Evolutionary conservation across 1,140 invertebrate species (phyloP).

Genomic region (Oedothorax gibbosus): DNA sequence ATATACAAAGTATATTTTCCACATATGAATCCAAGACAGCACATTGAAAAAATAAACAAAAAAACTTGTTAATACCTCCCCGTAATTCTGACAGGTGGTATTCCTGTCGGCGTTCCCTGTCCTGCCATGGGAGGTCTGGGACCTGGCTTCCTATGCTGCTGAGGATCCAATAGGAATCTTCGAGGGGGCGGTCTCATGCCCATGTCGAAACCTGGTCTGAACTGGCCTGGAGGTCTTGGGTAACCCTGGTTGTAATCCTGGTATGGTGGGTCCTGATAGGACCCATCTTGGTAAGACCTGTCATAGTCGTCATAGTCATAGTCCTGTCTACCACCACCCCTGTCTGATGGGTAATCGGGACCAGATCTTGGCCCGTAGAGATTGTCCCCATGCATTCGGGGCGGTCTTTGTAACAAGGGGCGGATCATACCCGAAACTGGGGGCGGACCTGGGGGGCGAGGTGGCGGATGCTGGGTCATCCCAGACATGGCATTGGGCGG

Average conservation of each 20-base stretch:
- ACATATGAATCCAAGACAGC: no score
- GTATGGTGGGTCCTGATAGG: neutral
- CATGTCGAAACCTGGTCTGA: constrained; percentile 35
- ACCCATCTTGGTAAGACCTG: neutral
- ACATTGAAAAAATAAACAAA: neutral
- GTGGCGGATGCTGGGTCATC: constrained; percentile 32
- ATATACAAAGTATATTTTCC: no score
- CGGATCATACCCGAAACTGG: constrained; percentile 4
- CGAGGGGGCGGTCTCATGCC: constrained; percentile 13
- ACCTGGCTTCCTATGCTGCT: neutral
- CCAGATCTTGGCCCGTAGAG: constrained; percentile 10
- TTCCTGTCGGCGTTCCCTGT: constrained; percentile 45
- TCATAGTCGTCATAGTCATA: neutral
- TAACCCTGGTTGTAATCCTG: constrained; percentile 30
- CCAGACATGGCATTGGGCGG: constrained; percentile 36
- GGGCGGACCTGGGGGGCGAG: constrained; percentile 7
- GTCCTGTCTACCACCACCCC: neutral
- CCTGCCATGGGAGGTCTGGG: constrained; percentile 22
- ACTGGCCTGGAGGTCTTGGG: constrained; percentile 21
- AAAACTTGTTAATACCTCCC: constrained; percentile 50
- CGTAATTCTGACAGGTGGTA: constrained; percentile 59
- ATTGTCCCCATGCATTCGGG: neutral
- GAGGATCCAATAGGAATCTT: constrained; percentile 21
- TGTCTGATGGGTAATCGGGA: constrained; percentile 1
- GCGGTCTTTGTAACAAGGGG: constrained; percentile 1